phyloP scores from a whole-genome alignment of 2,888 invertebrate species.

The Papilio elwesi region DNA sequence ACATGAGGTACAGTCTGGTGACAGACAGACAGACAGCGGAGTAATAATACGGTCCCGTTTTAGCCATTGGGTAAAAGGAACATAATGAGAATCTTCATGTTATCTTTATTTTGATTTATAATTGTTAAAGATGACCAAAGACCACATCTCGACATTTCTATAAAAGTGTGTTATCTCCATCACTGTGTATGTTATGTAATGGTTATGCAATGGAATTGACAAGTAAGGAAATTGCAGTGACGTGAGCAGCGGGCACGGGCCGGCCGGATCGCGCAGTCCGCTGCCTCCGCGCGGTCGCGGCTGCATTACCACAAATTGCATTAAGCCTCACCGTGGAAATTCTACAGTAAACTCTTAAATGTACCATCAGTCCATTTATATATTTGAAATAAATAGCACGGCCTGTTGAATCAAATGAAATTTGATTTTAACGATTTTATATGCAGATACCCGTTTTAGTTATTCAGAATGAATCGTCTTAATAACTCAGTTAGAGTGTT shows the following conservation, averaged over 20 bases:
- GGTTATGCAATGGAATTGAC: conserved; percentile 45
- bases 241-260: conserved; percentile 45
- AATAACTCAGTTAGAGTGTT: conserved; percentile 40
- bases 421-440: not conserved
- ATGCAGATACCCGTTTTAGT: too few relatives aligned
- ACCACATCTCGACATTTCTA: not conserved
- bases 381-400: not conserved
- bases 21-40: too few relatives aligned
- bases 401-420: not conserved
- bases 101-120: too few relatives aligned
- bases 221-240: conserved; percentile 48
- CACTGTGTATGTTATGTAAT: conserved; percentile 38
- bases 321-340: conserved; percentile 68
- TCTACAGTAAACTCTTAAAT: conserved; percentile 56
- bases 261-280: conserved; percentile 46
- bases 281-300: conserved; percentile 50
- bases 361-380: conserved; percentile 20
- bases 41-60: too few relatives aligned
- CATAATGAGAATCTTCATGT: too few relatives aligned
- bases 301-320: conserved; percentile 79
- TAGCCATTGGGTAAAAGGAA: too few relatives aligned
- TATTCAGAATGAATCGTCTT: not conserved
- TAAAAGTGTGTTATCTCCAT: not conserved
- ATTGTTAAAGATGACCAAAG: not conserved
- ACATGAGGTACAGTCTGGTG: too few relatives aligned